phyloP scores from a whole-genome alignment of 2,888 invertebrate genomes.

The Melanostoma scalare region DNA sequence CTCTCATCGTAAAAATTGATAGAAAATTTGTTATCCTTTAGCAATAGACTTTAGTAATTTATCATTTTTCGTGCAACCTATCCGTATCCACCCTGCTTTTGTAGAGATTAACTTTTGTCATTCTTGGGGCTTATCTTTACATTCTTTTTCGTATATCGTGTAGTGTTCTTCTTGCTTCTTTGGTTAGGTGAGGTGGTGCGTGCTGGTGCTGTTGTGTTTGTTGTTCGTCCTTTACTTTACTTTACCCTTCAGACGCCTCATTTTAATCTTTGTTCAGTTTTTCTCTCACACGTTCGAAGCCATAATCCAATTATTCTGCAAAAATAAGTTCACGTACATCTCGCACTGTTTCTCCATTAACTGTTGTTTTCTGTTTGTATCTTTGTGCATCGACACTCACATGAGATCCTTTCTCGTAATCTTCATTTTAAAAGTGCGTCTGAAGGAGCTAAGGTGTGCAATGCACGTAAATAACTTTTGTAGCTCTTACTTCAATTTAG shows the following conservation, averaged over 20 bases:
- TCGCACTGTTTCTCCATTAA: constrained; percentile 1
- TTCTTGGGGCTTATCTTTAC: constrained; percentile 38
- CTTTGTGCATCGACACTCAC: not conserved
- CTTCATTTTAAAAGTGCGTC: not conserved
- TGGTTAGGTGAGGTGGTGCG: not conserved
- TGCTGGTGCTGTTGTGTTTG: constrained; percentile 3
- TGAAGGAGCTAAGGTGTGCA: not conserved
- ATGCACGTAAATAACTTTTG: no score
- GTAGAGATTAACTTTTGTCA: constrained; percentile 62
- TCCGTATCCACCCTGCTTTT: constrained; percentile 7
- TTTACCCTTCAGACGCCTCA: constrained; percentile 16
- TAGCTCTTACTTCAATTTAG: no score
- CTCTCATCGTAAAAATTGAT: constrained; percentile 61
- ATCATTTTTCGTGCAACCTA: constrained; percentile 47
- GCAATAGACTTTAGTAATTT: constrained; percentile 61
- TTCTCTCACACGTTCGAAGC: constrained; percentile 52
- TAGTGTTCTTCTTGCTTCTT: not conserved
- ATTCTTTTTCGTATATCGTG: not conserved
- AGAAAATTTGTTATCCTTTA: constrained; percentile 68
- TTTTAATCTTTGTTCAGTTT: constrained; percentile 46
- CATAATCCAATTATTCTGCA: constrained; percentile 40
- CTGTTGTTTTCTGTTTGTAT: not conserved
- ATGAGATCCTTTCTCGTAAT: not conserved
- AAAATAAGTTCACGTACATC: constrained; percentile 17
- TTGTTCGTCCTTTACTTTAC: not conserved